Percentiles rank a stretch among this genome's conserved stretches.
phyloP scores from a whole-genome alignment of 2,113 vertebrate genomes.

The Acrocephalus kingi region DNA sequence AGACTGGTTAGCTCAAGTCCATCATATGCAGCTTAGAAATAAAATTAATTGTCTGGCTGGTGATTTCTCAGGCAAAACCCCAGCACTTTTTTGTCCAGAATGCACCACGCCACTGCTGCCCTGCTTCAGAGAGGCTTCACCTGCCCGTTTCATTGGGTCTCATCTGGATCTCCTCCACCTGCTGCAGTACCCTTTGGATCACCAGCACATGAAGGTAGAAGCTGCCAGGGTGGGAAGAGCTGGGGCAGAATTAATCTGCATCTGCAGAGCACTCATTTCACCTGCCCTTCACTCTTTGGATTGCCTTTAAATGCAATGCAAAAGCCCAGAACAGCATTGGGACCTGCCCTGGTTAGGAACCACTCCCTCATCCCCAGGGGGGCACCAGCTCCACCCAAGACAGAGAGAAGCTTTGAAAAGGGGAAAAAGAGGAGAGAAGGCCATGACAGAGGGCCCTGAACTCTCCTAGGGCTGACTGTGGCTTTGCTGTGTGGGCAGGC shows the following conservation, averaged over 20 bases:
- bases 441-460: neutral
- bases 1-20: neutral
- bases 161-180: neutral
- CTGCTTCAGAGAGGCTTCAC: neutral
- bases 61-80: neutral
- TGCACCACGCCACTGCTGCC: rapidly evolving
- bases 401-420: neutral
- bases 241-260: neutral
- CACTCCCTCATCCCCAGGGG: rapidly evolving
- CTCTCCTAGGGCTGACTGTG: rapidly evolving
- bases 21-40: neutral
- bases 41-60: neutral
- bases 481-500: neutral
- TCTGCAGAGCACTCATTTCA: neutral
- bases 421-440: neutral
- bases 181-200: rapidly evolving
- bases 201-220: neutral
- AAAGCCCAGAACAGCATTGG: rapidly evolving
- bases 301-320: neutral
- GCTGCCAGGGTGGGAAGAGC: neutral
- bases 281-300: neutral
- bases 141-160: rapidly evolving
- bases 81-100: neutral
- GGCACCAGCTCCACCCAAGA: neutral
- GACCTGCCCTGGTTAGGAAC: neutral